A percentile compares a stretch with the other conserved stretches of the same genome.
Evolutionary conservation across 2,797 vertebrate genomes (phyloP).

Genomic region (Rousettus madagascariensis): DNA sequence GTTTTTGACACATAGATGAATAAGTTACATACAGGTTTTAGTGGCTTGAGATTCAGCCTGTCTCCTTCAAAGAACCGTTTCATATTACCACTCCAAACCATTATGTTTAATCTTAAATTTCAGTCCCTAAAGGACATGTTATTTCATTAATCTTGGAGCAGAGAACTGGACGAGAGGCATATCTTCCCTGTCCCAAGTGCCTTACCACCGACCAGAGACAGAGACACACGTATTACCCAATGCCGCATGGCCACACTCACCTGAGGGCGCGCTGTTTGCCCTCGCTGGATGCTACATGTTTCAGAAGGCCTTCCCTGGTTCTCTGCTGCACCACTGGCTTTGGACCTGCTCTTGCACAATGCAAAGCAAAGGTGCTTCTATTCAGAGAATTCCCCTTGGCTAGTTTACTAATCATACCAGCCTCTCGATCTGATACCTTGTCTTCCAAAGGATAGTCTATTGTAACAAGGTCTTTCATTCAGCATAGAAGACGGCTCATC

Average conservation of each 20-base stretch:
- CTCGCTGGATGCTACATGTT: fast-evolving
- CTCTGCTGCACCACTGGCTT: background rate
- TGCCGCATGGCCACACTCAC: too few relatives aligned
- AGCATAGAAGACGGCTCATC: background rate
- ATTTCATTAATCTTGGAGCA: background rate
- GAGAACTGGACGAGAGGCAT: background rate
- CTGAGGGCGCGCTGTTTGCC: background rate
- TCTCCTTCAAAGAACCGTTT: background rate
- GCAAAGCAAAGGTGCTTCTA: background rate
- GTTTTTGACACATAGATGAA: background rate
- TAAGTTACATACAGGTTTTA: background rate
- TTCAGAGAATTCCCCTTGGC: background rate
- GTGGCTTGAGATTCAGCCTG: background rate
- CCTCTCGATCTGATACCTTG: background rate
- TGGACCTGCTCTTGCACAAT: background rate
- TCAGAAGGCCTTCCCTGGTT: background rate
- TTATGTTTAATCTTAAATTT: background rate
- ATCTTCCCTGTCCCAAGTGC: background rate
- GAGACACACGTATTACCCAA: background rate
- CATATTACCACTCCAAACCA: background rate
- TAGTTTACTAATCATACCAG: background rate
- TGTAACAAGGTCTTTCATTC: background rate
- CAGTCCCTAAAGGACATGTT: background rate
- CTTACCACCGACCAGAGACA: background rate
- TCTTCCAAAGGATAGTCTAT: background rate